Evolutionary conservation across 2,797 vertebrate genomes (phyloP).

Genomic region (Loriculus beryllinus): DNA sequence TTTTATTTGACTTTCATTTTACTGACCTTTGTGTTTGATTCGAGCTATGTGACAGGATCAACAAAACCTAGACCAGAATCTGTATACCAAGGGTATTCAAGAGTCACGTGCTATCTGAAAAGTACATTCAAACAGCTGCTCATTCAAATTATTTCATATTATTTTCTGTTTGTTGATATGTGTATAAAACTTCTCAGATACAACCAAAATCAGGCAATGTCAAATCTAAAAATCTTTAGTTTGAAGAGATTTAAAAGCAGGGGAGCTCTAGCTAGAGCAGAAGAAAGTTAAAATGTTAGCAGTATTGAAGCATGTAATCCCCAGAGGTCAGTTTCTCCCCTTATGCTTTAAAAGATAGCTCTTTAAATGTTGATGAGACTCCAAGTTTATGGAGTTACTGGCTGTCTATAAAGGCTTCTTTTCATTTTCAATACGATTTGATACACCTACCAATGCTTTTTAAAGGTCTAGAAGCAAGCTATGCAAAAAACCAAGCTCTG

Average conservation of each 20-base stretch:
- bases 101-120: rapidly evolving
- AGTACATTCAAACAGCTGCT: neutral
- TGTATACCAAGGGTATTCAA: neutral
- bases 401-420: neutral
- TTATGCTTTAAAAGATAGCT: neutral
- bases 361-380: neutral
- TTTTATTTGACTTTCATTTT: neutral
- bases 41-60: neutral
- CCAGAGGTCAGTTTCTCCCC: neutral
- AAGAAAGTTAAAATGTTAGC: neutral
- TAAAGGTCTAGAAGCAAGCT: neutral
- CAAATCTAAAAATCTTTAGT: neutral
- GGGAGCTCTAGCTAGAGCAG: neutral
- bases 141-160: neutral
- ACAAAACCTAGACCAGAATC: neutral
- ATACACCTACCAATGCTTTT: neutral
- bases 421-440: neutral
- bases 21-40: neutral
- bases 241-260: neutral
- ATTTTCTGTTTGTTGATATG: neutral
- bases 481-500: neutral
- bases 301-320: neutral
- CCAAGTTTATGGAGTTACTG: neutral
- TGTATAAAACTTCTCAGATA: neutral
- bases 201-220: neutral